Base-by-base conservation (phyloP, 2,113 vertebrate genomes). In the Nematolebias whitei region DNA sequence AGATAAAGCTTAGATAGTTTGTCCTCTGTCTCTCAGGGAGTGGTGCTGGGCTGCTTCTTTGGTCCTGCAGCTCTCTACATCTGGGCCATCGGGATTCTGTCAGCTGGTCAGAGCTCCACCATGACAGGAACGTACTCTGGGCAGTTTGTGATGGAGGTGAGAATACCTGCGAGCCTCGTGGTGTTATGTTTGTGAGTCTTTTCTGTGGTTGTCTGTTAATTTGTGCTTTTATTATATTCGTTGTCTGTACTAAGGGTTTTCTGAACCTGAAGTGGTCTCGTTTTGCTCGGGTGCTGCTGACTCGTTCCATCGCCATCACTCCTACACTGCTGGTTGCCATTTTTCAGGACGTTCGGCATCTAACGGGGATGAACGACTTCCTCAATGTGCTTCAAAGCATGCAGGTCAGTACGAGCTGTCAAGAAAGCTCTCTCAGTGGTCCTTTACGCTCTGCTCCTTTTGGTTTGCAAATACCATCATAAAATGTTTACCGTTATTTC, bases 61-160 rank as follows among this genome's bases (percentile, higher is more conserved):
- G 97, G 97, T 23, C 93, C 95, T 0, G 96, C 93, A 0, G 93
- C 96, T 0, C 93, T 99, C 52, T 99, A 98, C 64, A 99, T 99
- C 83, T 99, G 97, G 97, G 97, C 97, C 0, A 88, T 98, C 0
- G 97, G 97, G 7, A 98, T 99, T 85, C 93, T 99, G 19, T 97
- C 97, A 12, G 97, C 97, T 0, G 97, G 97, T 20, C 97, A 99
- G 92, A 99, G 97, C 88, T 99, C 97, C 22, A 99, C 97, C 13
- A 99, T 99, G 97, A 99, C 97, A 0, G 97, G 97, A 45, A 99
- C 97, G 0, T 99, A 99, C 78, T 98, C 97, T 0, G 97, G 97
- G 16, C 97, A 99, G 92, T 99, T 99, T 45, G 97, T 97, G 22
- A 99, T 98, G 97, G 97, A 99, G 96, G 97, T 98, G 78, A 13